Base-by-base conservation (phyloP, 2,113 vertebrate genomes). In the Cricetomys ansorgei region DNA sequence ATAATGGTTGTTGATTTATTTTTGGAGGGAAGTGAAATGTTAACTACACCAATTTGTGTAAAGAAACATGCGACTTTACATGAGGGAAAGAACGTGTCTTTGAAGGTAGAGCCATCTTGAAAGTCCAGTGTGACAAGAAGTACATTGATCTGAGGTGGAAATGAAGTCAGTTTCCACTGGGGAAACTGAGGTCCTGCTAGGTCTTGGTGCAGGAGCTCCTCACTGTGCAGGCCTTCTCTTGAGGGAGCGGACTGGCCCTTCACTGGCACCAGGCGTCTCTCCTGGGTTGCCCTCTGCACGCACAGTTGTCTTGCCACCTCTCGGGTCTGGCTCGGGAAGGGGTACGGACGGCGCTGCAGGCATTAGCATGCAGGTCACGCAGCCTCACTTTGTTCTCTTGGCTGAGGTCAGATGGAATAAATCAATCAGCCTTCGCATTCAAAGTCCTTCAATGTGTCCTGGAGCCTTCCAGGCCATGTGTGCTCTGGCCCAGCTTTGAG, bases 341-440 rank as follows among this genome's bases (percentile, higher is more conserved):
- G 34, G 10, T 0, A 9, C 45, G 37, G 70, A 65, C 13, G 62
- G 10, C 8, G 0, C 92, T 31, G 40, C 7, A 7, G 31, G 70
- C 45, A 81, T 91, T 67, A 92, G 88, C 88, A 86, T 92, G 85
- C 40, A 31, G 62, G 55, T 95, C 92, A 94, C 81, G 59, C 1
- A 57, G 19, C 4, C 93, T 81, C 50, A 43, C 96, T 95, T 75
- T 93, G 64, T 86, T 96, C 48, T 91, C 81, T 75, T 92, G 90
- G 55, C 85, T 59, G 55, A 62, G 90, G 76, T 96, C 96, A 96
- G 94, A 95, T 91, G 67, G 81, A 94, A 85, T 16, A 70, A 90
- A 97, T 95, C 80, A 70, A 53, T 86, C 93, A 79, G 62, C 43
- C 57, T 88, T 40, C 2, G 0, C 64, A 59, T 83, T 50, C 92